These are phyloP conservation scores for Rhorus exstirpatorius DNA, from an alignment of 2,888 invertebrate genomes.

Conservation along the genomic window DNA sequence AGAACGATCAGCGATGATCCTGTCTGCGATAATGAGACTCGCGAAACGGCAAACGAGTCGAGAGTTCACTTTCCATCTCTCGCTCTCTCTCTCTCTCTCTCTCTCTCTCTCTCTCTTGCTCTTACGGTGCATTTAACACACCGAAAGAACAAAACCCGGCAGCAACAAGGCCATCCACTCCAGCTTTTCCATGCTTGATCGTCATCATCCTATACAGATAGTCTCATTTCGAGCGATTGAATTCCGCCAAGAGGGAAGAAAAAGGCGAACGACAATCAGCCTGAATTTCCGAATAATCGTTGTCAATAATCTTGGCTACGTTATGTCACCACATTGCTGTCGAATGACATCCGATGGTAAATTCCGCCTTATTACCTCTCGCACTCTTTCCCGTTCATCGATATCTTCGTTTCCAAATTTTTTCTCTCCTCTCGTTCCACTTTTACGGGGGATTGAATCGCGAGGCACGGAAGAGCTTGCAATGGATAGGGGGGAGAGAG, in stretches of 20 bases:
- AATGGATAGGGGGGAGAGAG: neutral
- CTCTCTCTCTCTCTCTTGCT: constrained; percentile 1
- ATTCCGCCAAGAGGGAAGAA: constrained; percentile 10
- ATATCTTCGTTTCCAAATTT: constrained; percentile 10
- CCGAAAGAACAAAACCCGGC: constrained; percentile 38
- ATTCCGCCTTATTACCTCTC: too few species aligned
- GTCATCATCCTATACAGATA: constrained; percentile 2
- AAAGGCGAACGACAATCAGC: neutral
- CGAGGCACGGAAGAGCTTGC: constrained; percentile 5
- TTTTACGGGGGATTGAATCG: constrained; percentile 13
- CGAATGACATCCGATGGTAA: neutral
- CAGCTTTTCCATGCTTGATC: neutral
- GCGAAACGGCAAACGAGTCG: constrained; percentile 39
- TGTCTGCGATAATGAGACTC: constrained; percentile 64
- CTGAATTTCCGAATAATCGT: constrained; percentile 40
- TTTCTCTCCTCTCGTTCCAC: neutral
- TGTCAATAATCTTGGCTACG: constrained; percentile 27
- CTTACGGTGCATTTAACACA: constrained; percentile 46
- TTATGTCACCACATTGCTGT: too few species aligned
- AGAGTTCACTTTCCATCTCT: constrained; percentile 16
- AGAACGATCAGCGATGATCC: constrained; percentile 63
- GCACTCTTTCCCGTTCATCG: neutral
- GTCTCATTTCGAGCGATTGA: constrained; percentile 28
- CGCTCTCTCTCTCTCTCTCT: constrained; percentile 14
- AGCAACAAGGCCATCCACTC: constrained; percentile 29